A percentile compares a stretch with the other conserved stretches of the same genome.
Evolutionary conservation across 2,113 vertebrate species (phyloP).

Genomic region (Sterrhoptilus dennistouni): DNA sequence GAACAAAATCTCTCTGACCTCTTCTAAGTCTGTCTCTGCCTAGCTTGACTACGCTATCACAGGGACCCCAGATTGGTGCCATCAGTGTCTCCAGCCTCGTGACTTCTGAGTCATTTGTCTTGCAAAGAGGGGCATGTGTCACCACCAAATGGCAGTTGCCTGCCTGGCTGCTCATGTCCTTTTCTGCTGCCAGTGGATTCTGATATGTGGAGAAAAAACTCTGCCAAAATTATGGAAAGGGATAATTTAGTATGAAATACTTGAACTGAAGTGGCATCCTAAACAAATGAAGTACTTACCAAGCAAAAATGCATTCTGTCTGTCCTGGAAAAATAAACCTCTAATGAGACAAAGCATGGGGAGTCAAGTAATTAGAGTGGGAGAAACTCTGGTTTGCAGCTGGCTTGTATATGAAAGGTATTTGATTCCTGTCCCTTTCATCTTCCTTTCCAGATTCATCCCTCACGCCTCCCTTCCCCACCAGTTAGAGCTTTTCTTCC

Average conservation of each 20-base stretch:
- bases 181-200: neutral
- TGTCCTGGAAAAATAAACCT: conserved; percentile 13
- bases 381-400: conserved; percentile 3
- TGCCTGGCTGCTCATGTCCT: neutral
- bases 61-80: neutral
- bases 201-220: neutral
- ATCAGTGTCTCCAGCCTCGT: neutral
- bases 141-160: neutral
- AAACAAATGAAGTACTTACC: neutral
- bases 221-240: neutral
- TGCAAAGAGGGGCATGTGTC: neutral
- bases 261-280: conserved; percentile 17
- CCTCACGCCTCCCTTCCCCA: neutral
- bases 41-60: neutral
- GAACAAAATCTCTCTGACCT: neutral
- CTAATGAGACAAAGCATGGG: conserved; percentile 20
- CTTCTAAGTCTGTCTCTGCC: neutral
- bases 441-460: neutral
- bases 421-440: neutral
- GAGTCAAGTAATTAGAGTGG: neutral
- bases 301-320: neutral
- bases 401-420: neutral
- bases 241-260: neutral
- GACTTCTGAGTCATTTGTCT: neutral
- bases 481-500: neutral